Percentiles rank a stretch among this genome's conserved stretches.
Conservation (phyloP, 2,797 vertebrate species). For the Lepilemur septentrionalis region DNA sequence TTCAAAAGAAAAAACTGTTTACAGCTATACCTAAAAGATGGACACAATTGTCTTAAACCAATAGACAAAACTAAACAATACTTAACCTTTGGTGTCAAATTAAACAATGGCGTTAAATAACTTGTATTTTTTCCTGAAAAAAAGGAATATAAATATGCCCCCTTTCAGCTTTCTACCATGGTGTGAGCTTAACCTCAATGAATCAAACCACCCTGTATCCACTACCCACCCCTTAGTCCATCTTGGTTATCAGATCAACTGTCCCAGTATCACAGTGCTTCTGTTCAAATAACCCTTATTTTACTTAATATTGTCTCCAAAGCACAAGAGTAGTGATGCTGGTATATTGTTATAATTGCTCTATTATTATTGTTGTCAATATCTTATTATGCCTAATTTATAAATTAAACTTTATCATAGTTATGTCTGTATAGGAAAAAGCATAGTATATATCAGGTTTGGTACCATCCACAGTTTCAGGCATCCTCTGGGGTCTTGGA, state of each 20-base stretch:
- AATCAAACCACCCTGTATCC: not conserved
- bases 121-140: not conserved
- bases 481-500: not conserved
- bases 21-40: not conserved
- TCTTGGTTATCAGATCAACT: not conserved
- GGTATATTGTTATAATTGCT: not conserved
- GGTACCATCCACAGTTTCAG: not conserved
- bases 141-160: not conserved
- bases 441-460: not conserved
- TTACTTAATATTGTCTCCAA: not conserved
- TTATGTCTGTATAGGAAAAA: not conserved
- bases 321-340: not conserved
- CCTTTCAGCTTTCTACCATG: not conserved
- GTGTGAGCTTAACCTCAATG: not conserved
- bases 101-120: not conserved
- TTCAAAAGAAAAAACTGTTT: not conserved
- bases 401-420: not conserved
- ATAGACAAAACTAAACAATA: not conserved
- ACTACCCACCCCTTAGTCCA: too few species aligned
- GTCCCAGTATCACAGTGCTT: not conserved
- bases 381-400: not conserved
- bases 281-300: not conserved
- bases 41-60: not conserved
- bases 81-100: not conserved
- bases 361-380: not conserved